phyloP scores from a whole-genome alignment of 2,113 vertebrate genomes.

The Mellivora capensis region DNA sequence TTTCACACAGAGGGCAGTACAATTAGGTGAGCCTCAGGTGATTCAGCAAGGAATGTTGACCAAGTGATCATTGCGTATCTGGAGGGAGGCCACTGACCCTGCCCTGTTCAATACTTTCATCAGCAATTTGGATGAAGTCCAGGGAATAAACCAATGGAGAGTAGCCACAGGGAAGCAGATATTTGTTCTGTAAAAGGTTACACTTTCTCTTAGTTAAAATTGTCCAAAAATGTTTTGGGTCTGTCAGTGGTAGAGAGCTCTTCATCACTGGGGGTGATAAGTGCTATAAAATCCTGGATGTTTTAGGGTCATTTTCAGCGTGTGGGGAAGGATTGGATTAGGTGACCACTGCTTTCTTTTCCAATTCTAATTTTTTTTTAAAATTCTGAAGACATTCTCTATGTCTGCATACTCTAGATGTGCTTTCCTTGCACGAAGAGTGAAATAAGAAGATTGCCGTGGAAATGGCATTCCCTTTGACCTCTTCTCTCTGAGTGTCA shows the following conservation, averaged over 20 bases:
- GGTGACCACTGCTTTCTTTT: background rate
- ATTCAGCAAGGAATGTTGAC: background rate
- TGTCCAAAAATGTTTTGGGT: background rate
- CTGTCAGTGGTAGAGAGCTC: background rate
- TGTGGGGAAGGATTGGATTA: background rate
- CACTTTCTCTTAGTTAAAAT: background rate
- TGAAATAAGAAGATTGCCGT: background rate
- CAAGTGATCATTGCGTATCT: background rate
- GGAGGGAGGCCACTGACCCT: background rate
- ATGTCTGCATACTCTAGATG: background rate
- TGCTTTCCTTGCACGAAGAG: background rate
- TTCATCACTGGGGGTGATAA: background rate
- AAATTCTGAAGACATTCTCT: background rate
- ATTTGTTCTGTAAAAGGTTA: background rate
- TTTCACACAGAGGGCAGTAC: background rate
- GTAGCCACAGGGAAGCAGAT: background rate
- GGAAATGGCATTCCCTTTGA: background rate
- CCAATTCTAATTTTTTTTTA: background rate
- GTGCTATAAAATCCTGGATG: background rate
- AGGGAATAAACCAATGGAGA: background rate
- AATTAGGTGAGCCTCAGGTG: background rate
- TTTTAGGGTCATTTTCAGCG: background rate
- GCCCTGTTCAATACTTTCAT: background rate
- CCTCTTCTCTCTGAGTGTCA: background rate
- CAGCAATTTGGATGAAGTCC: slow-evolving; percentile 19